A percentile compares a stretch with the other conserved stretches of the same genome.
Conservation (phyloP, 2,888 invertebrate species). For the Oscheius sp. region DNA sequence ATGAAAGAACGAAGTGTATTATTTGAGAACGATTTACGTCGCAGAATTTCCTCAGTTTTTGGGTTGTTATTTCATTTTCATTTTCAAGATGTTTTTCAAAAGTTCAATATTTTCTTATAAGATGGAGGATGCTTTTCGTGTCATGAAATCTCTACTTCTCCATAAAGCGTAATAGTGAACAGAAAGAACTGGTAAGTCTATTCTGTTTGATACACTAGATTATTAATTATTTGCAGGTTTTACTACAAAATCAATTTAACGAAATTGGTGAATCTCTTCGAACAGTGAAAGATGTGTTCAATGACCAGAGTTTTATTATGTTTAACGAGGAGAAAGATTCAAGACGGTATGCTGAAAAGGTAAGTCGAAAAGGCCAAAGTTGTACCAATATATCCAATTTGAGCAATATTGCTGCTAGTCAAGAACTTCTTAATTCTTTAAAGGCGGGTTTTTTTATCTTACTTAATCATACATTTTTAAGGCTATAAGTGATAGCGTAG, state of each 20-base stretch:
- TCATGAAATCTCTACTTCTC: slow-evolving; percentile 35
- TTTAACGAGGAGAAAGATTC: slow-evolving; percentile 24
- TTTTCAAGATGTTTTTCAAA: slow-evolving; percentile 31
- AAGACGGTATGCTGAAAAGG: slow-evolving; percentile 16
- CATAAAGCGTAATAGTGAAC: slow-evolving; percentile 35
- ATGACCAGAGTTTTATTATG: slow-evolving; percentile 29
- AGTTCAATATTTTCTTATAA: slow-evolving; percentile 36
- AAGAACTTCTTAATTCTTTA: neutral
- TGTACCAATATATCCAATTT: neutral
- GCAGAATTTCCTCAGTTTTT: slow-evolving; percentile 25
- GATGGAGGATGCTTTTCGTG: slow-evolving; percentile 34
- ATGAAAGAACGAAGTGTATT: slow-evolving; percentile 20
- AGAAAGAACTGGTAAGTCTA: slow-evolving; percentile 35
- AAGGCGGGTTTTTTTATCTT: neutral
- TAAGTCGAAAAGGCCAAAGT: slow-evolving; percentile 18
- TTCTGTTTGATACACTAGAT: slow-evolving; percentile 35
- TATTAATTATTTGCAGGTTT: slow-evolving; percentile 36
- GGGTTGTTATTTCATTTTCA: slow-evolving; percentile 33
- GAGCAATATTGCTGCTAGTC: neutral
- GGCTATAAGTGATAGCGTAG: slow-evolving; percentile 18
- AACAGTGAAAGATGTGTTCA: slow-evolving; percentile 34
- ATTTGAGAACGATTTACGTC: slow-evolving; percentile 24
- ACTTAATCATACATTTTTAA: too few species aligned
- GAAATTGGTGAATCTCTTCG: slow-evolving; percentile 35
- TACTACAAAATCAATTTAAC: slow-evolving; percentile 33